Conservation (phyloP, 2,888 invertebrate species). For the Anthoptus insignis region DNA sequence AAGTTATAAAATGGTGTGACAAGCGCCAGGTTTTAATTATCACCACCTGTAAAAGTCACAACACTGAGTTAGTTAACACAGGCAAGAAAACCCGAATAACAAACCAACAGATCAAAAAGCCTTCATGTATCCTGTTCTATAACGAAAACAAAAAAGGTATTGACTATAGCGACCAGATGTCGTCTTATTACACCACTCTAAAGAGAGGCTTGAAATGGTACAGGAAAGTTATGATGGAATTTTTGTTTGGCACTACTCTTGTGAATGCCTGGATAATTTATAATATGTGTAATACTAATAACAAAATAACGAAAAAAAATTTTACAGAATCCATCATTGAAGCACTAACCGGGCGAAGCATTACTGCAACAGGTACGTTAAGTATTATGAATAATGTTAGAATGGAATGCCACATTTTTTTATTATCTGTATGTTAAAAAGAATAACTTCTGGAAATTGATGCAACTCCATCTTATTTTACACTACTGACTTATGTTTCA, state of each 20-base stretch:
- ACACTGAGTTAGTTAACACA: conserved; percentile 31
- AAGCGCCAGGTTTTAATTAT: conserved; percentile 47
- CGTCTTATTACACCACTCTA: conserved; percentile 38
- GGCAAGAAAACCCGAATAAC: conserved; percentile 26
- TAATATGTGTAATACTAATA: conserved; percentile 32
- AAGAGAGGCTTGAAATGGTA: conserved; percentile 41
- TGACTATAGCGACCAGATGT: conserved; percentile 48
- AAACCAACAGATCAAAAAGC: background rate
- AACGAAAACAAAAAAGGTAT: conserved; percentile 46
- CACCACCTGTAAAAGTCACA: conserved; percentile 29
- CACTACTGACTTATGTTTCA: too few relatives aligned
- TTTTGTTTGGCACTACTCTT: conserved; percentile 37
- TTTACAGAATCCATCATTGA: conserved; percentile 41
- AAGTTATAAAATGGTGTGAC: conserved; percentile 51
- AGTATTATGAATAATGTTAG: too few relatives aligned
- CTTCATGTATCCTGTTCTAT: conserved; percentile 38
- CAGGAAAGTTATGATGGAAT: conserved; percentile 38
- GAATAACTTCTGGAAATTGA: too few relatives aligned
- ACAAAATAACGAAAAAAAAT: conserved; percentile 34
- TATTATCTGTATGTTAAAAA: too few relatives aligned
- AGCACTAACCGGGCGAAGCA: conserved; percentile 35
- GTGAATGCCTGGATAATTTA: conserved; percentile 42
- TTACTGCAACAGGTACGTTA: background rate
- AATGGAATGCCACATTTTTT: background rate
- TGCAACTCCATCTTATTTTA: too few relatives aligned